These are phyloP conservation scores for Buteo buteo DNA, from an alignment of 2,113 vertebrate species.

Conservation along the genomic window DNA sequence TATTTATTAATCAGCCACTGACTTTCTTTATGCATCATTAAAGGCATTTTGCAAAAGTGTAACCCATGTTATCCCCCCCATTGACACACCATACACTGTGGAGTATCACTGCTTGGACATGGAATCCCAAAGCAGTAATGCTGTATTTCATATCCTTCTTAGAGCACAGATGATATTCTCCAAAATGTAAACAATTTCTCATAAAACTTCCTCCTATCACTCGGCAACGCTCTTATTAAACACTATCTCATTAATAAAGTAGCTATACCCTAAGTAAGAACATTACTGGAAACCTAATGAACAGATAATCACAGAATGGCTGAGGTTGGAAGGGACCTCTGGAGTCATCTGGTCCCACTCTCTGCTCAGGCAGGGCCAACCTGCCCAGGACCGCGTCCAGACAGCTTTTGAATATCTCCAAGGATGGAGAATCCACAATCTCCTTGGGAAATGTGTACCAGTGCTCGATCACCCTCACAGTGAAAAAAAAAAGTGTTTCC, in stretches of 20 bases:
- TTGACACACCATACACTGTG: too few relatives aligned
- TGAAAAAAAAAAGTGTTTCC: not conserved
- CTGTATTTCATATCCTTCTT: not conserved
- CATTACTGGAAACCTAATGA: not conserved
- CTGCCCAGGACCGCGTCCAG: not conserved
- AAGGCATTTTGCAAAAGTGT: not conserved
- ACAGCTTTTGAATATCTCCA: not conserved
- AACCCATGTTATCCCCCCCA: not conserved
- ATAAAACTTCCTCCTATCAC: not conserved
- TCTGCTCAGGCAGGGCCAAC: not conserved
- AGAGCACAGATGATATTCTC: not conserved
- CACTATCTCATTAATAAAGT: not conserved
- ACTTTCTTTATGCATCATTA: not conserved
- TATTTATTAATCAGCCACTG: not conserved
- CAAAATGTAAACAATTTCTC: not conserved
- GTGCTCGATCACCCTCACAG: not conserved
- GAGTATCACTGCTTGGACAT: not conserved
- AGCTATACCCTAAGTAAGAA: not conserved
- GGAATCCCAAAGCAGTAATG: not conserved
- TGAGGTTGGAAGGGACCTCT: not conserved
- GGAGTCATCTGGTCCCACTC: not conserved
- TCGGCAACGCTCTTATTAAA: not conserved
- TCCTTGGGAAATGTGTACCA: not conserved
- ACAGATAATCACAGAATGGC: not conserved
- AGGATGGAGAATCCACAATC: not conserved